These are phyloP conservation scores for Coenobita brevimanus DNA, from an alignment of 1,140 invertebrate species.

Conservation along the genomic window DNA sequence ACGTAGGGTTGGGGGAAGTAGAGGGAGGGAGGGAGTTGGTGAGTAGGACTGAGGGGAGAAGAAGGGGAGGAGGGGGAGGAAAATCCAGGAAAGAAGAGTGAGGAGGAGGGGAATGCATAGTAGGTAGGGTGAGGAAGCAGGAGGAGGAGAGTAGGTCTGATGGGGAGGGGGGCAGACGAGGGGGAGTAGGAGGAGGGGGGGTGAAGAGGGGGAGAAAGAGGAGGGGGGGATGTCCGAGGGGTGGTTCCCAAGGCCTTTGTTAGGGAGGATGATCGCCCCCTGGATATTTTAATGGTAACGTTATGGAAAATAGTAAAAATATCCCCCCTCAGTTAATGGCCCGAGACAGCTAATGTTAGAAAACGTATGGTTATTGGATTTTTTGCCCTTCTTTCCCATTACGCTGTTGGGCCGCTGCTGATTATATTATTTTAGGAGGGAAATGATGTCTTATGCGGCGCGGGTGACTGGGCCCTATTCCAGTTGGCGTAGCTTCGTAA, in stretches of 20 bases:
- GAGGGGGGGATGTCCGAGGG: slow-evolving; percentile 19
- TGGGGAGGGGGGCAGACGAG: not conserved
- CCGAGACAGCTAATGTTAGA: slow-evolving; percentile 61
- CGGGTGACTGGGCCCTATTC: not conserved
- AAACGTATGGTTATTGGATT: slow-evolving; percentile 53
- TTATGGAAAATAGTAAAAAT: slow-evolving; percentile 60
- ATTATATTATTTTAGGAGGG: slow-evolving; percentile 21
- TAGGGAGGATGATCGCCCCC: slow-evolving; percentile 46
- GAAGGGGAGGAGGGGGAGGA: not conserved
- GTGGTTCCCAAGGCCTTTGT: slow-evolving; percentile 51
- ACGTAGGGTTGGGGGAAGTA: not conserved
- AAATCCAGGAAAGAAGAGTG: not conserved
- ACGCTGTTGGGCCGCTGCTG: not conserved
- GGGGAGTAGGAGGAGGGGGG: not conserved
- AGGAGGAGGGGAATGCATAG: not conserved
- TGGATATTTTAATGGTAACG: slow-evolving; percentile 56
- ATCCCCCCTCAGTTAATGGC: slow-evolving; percentile 51
- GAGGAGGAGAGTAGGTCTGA: not conserved
- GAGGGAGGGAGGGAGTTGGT: too few relatives aligned
- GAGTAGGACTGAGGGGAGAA: too few relatives aligned
- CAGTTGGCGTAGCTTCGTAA: not conserved
- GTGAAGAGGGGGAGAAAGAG: not conserved
- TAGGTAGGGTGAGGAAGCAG: not conserved
- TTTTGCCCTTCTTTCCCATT: slow-evolving; percentile 23
- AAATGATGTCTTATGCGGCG: not conserved